phyloP scores from a whole-genome alignment of 2,113 vertebrate genomes.

The Melanerpes aurifrons region DNA sequence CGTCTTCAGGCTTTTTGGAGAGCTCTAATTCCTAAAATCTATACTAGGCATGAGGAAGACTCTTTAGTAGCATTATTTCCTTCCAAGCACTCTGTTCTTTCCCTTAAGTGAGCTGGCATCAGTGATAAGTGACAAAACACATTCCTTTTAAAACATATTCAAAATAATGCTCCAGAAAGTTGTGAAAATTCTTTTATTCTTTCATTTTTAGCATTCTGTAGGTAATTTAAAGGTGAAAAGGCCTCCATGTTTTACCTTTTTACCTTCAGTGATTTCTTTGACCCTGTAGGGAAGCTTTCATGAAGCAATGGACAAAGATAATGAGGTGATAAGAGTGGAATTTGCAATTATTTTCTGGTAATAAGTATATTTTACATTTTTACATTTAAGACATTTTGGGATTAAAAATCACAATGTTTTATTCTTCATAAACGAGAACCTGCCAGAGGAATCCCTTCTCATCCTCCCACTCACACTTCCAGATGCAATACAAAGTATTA shows the following conservation, averaged over 20 bases:
- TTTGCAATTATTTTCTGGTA: neutral
- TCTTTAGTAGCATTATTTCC: neutral
- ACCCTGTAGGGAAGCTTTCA: neutral
- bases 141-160: neutral
- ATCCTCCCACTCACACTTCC: neutral
- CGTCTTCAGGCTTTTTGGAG: neutral
- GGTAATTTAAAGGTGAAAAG: neutral
- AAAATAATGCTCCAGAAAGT: neutral
- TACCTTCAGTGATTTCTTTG: neutral
- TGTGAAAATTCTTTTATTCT: neutral
- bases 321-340: neutral
- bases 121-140: neutral
- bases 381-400: neutral
- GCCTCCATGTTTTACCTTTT: neutral
- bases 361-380: neutral
- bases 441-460: neutral
- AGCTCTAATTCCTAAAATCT: neutral
- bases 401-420: neutral
- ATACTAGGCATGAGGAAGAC: neutral
- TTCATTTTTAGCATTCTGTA: neutral
- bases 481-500: neutral
- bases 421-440: neutral
- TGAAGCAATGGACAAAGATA: neutral
- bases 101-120: neutral
- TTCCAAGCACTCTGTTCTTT: neutral